These are phyloP conservation scores for Microchrysa polita DNA, from an alignment of 2,888 invertebrate genomes.

Conservation along the genomic window DNA sequence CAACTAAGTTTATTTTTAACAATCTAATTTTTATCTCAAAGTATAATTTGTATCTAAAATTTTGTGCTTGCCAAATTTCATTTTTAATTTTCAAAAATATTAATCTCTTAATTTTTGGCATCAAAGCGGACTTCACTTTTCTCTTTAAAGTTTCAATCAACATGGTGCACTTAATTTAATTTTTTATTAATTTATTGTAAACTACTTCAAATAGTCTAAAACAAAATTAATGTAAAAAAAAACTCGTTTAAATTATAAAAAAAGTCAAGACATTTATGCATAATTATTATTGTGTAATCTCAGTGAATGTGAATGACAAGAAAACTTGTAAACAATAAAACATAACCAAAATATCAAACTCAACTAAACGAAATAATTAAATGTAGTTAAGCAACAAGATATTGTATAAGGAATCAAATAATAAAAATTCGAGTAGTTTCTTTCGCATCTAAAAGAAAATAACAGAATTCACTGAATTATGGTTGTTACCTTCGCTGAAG, in stretches of 20 bases:
- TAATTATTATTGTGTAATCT: constrained; percentile 6
- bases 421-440: background rate
- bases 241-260: too few species aligned
- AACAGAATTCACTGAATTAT: constrained; percentile 41
- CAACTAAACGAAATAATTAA: constrained; percentile 1
- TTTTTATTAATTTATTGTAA: background rate
- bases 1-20: constrained; percentile 8
- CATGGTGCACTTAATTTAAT: constrained; percentile 11
- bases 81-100: background rate
- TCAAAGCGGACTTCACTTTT: constrained; percentile 26
- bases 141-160: background rate
- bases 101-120: constrained; percentile 1
- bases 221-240: background rate
- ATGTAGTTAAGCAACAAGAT: background rate
- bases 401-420: background rate
- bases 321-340: background rate
- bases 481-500: constrained; percentile 43
- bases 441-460: constrained; percentile 36
- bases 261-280: constrained; percentile 8
- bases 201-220: too few species aligned
- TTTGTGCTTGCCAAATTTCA: background rate
- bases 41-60: background rate
- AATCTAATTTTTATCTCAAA: background rate
- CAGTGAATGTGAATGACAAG: constrained; percentile 26
- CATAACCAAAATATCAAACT: background rate